A percentile compares a stretch with the other conserved stretches of the same genome.
Conservation (phyloP, 2,797 vertebrate genomes). For the Steatocranus sp. region DNA sequence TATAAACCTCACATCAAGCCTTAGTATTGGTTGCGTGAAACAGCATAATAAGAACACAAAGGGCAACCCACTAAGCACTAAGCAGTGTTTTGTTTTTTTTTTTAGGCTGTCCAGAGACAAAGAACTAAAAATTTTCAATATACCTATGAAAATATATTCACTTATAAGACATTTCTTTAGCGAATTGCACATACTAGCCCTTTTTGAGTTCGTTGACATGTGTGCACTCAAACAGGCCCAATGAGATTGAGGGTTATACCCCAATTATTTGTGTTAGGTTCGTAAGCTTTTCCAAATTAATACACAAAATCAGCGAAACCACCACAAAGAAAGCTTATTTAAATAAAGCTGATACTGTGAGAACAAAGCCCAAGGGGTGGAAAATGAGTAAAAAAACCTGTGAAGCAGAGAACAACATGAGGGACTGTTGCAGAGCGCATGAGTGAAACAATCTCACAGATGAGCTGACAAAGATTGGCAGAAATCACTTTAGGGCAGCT, state of each 20-base stretch:
- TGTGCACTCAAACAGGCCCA: not conserved
- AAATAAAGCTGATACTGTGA: not conserved
- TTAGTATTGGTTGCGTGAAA: not conserved
- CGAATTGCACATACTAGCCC: rapidly evolving
- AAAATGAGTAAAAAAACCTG: not conserved
- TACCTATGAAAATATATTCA: not conserved
- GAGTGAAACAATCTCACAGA: not conserved
- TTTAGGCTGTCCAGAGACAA: not conserved
- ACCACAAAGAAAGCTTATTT: not conserved
- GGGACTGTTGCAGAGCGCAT: not conserved
- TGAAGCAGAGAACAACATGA: not conserved
- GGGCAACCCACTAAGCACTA: not conserved
- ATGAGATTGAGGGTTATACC: not conserved
- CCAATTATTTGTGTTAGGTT: not conserved
- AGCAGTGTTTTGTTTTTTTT: not conserved
- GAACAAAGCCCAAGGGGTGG: not conserved
- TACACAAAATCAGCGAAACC: not conserved
- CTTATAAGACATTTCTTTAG: not conserved
- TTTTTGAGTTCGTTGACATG: not conserved
- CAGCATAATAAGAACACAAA: not conserved
- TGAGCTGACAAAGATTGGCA: not conserved
- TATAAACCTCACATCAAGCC: not conserved
- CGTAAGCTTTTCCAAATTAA: not conserved
- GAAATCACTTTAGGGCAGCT: not conserved
- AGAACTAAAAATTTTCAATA: rapidly evolving